phyloP scores from a whole-genome alignment of 2,888 invertebrate genomes.

The Exephanes ischioxanthus region DNA sequence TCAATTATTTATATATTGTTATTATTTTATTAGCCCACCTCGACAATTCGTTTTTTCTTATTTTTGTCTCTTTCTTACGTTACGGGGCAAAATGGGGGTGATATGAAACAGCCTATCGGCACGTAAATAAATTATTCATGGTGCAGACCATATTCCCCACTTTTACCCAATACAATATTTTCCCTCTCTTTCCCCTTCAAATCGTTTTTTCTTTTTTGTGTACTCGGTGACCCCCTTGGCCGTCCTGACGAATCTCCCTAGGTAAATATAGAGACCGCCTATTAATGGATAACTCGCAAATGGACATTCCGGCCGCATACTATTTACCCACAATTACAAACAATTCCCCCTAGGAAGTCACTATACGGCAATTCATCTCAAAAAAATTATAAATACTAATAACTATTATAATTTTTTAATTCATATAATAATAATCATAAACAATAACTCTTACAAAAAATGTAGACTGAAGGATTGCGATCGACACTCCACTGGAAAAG shows the following conservation, averaged over 20 bases:
- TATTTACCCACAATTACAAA: too few species aligned
- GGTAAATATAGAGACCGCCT: neutral
- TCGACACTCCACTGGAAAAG: too few species aligned
- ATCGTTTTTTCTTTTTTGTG: constrained; percentile 14
- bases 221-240: constrained; percentile 21
- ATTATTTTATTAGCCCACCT: neutral
- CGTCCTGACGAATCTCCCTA: constrained; percentile 14
- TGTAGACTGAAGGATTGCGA: too few species aligned
- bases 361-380: too few species aligned
- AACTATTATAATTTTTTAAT: too few species aligned
- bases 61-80: neutral
- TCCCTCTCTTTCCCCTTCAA: neutral
- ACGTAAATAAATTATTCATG: neutral
- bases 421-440: too few species aligned
- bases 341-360: too few species aligned
- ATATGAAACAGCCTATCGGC: neutral
- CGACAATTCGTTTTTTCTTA: neutral
- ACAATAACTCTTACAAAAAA: too few species aligned
- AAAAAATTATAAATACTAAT: too few species aligned
- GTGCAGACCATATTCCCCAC: too few species aligned
- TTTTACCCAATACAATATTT: neutral
- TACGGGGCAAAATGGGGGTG: neutral
- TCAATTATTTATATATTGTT: neutral
- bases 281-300: too few species aligned
- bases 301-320: too few species aligned